Percentiles rank a stretch among this genome's conserved stretches.
phyloP scores from a whole-genome alignment of 2,797 vertebrate genomes.

The Triplophysa bombifrons region DNA sequence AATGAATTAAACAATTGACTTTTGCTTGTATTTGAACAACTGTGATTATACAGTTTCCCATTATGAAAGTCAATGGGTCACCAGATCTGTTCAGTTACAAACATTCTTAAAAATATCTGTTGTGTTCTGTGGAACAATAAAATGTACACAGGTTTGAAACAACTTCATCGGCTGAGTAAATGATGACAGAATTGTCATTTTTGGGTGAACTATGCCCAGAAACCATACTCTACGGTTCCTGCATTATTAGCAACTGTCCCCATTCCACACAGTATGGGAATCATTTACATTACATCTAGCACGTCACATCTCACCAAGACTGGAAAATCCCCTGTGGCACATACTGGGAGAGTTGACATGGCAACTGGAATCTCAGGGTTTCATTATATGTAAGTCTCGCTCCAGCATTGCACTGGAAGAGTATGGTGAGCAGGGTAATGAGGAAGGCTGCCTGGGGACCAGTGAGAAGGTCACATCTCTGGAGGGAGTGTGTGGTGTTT shows the following conservation, averaged over 20 bases:
- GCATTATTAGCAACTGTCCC: background rate
- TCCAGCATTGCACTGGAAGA: constrained; percentile 8
- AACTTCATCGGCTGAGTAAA: too few relatives aligned
- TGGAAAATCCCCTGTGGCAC: constrained; percentile 36
- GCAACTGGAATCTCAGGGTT: constrained; percentile 49
- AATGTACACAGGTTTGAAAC: too few relatives aligned
- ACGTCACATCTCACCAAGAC: background rate
- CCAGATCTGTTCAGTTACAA: too few relatives aligned
- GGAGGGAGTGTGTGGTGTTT: constrained; percentile 39
- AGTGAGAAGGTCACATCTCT: constrained; percentile 59
- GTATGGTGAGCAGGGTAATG: constrained; percentile 44
- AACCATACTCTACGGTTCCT: background rate
- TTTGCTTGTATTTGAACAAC: background rate
- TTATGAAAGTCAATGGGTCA: too few relatives aligned
- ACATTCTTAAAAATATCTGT: too few relatives aligned
- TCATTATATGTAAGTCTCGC: constrained; percentile 38
- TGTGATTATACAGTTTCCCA: too few relatives aligned
- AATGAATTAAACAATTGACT: too few relatives aligned
- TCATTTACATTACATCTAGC: constrained; percentile 37
- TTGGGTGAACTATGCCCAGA: too few relatives aligned
- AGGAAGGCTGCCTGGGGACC: constrained; percentile 51
- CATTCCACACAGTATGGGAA: constrained; percentile 19
- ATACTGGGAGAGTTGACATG: constrained; percentile 49
- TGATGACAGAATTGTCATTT: too few relatives aligned
- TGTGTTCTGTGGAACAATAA: too few relatives aligned